Percentiles rank a stretch among this genome's conserved stretches.
Conservation (phyloP, 64 coral and sea anemone species). For the Astreopora myriophthalma region DNA sequence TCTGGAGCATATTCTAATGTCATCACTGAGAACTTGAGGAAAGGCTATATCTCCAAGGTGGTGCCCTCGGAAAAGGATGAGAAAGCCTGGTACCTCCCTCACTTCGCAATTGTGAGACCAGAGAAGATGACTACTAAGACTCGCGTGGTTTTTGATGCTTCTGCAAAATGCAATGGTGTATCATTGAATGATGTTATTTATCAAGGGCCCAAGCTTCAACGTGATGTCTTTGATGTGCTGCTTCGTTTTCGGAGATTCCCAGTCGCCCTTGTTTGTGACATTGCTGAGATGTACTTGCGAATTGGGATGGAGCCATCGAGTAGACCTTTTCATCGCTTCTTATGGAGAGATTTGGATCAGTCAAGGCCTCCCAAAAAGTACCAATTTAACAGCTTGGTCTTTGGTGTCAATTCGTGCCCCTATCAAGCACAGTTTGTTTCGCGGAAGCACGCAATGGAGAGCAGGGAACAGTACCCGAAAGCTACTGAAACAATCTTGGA, state of each 20-base stretch:
- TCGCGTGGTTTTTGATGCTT: slow-evolving; percentile 24
- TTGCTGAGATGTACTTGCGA: slow-evolving; percentile 47
- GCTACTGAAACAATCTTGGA: slow-evolving; percentile 27
- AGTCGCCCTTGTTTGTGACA: slow-evolving; percentile 43
- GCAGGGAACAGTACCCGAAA: background rate
- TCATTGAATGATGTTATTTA: slow-evolving; percentile 29
- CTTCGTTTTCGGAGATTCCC: slow-evolving; percentile 20
- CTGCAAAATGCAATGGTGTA: slow-evolving; percentile 35
- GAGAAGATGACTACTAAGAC: slow-evolving; percentile 16
- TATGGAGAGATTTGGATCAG: slow-evolving; percentile 41
- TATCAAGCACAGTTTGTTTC: slow-evolving; percentile 38
- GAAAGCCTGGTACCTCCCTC: slow-evolving; percentile 44
- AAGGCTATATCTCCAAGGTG: slow-evolving; percentile 72
- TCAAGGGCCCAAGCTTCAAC: slow-evolving; percentile 47
- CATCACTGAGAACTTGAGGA: slow-evolving; percentile 51
- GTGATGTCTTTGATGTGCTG: slow-evolving; percentile 40
- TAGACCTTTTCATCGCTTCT: slow-evolving; percentile 14
- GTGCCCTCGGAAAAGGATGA: background rate
- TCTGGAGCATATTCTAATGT: slow-evolving; percentile 40
- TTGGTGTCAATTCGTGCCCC: slow-evolving; percentile 41
- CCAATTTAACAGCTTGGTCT: slow-evolving; percentile 60
- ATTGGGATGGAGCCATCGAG: slow-evolving; percentile 21
- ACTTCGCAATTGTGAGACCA: slow-evolving; percentile 30
- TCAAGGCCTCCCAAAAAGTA: slow-evolving; percentile 33
- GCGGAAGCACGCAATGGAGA: background rate